phyloP scores from a whole-genome alignment of 2,113 vertebrate genomes.

The Halcyon malimbica region DNA sequence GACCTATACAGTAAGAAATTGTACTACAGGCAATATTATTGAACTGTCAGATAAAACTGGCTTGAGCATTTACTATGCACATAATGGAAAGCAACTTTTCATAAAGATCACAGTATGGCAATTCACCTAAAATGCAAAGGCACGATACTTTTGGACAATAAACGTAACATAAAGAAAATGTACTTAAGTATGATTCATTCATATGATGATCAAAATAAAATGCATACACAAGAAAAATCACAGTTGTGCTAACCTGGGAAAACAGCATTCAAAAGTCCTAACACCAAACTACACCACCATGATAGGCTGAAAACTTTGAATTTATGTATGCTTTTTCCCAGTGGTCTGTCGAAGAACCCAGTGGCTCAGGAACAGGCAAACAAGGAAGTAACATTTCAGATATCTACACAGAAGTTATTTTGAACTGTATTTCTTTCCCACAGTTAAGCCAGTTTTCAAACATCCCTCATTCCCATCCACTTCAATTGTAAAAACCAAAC shows the following conservation, averaged over 20 bases:
- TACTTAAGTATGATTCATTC: not conserved
- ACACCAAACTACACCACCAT: not conserved
- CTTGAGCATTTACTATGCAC: not conserved
- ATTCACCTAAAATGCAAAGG: not conserved
- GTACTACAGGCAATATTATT: not conserved
- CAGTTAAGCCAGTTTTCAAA: not conserved
- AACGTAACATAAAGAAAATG: not conserved
- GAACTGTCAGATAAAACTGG: not conserved
- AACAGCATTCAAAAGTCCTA: not conserved
- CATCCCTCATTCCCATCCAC: not conserved
- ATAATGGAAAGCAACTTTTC: not conserved
- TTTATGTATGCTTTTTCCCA: not conserved
- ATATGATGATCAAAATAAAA: not conserved
- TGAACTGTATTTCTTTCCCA: not conserved
- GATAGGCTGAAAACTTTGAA: not conserved
- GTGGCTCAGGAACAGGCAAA: not conserved
- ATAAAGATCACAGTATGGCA: not conserved
- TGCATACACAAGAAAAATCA: not conserved
- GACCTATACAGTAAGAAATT: not conserved
- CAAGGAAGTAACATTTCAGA: not conserved
- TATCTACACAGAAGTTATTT: not conserved
- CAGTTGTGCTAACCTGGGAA: not conserved
- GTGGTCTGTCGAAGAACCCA: not conserved
- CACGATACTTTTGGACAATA: not conserved
- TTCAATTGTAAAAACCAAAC: not conserved